phyloP scores from a whole-genome alignment of 2,113 vertebrate genomes.

The Charina bottae region DNA sequence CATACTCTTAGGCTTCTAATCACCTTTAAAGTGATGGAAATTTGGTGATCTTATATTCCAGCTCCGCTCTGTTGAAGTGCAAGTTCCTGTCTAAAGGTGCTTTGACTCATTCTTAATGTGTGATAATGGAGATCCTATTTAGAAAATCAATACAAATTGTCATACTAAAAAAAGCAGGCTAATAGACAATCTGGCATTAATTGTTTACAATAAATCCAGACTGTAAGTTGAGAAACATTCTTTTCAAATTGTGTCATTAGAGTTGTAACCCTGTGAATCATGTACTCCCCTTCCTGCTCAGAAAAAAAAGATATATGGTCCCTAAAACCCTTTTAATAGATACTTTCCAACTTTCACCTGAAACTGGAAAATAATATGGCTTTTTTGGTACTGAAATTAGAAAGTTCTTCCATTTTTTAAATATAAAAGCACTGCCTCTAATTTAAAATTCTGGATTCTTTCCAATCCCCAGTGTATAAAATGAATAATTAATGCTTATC shows the following conservation, averaged over 20 bases:
- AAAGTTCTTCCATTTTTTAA: not conserved
- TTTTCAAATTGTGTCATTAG: not conserved
- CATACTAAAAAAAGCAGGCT: conserved; percentile 10
- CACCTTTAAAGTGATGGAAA: conserved; percentile 30
- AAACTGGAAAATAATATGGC: not conserved
- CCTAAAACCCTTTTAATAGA: not conserved
- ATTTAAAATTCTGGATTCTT: not conserved
- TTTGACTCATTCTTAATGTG: conserved; percentile 27
- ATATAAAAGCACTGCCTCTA: not conserved
- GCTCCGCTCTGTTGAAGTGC: not conserved
- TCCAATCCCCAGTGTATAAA: not conserved
- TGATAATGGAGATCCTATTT: conserved; percentile 39
- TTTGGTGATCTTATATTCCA: conserved; percentile 15
- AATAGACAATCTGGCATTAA: conserved; percentile 10
- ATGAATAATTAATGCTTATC: not conserved
- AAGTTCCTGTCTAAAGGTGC: conserved; percentile 18
- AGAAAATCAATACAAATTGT: conserved; percentile 39
- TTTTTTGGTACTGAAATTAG: not conserved
- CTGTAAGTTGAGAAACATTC: not conserved
- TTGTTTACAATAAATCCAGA: conserved; percentile 12
- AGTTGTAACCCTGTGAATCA: not conserved
- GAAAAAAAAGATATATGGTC: not conserved
- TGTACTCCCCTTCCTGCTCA: not conserved
- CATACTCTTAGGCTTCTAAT: not conserved
- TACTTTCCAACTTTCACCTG: not conserved